A percentile compares a stretch with the other conserved stretches of the same genome.
Conservation (phyloP, 2,797 vertebrate genomes). For the Parotocinclus haroldoi region DNA sequence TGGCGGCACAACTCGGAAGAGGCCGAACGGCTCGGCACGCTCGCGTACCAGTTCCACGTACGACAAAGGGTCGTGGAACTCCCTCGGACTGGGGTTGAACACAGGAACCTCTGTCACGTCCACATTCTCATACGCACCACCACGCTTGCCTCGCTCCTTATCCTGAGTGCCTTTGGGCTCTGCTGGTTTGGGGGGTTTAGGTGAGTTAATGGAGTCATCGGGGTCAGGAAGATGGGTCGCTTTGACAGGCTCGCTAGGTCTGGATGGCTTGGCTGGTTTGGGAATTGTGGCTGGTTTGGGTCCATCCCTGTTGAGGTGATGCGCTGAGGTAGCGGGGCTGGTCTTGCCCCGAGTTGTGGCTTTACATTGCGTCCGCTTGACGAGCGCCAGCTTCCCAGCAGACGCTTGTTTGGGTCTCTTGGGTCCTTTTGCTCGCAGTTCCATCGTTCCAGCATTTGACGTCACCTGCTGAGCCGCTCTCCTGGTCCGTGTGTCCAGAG, state of each 20-base stretch:
- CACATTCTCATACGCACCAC: constrained; percentile 68
- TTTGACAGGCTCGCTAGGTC: constrained; percentile 22
- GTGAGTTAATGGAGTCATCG: constrained; percentile 55
- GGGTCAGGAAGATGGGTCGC: constrained; percentile 75
- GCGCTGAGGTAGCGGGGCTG: constrained; percentile 87
- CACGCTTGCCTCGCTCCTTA: constrained; percentile 70
- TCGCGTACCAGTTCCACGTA: constrained; percentile 89
- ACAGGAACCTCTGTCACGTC: constrained; percentile 85
- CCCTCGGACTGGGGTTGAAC: constrained; percentile 82
- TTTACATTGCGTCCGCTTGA: constrained; percentile 91
- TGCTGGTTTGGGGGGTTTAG: constrained; percentile 65
- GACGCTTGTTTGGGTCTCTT: constrained; percentile 88
- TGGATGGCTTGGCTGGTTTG: constrained; percentile 72
- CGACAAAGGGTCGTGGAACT: constrained; percentile 95
- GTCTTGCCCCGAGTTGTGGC: constrained; percentile 81
- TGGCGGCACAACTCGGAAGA: constrained; percentile 92
- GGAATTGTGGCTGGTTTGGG: constrained; percentile 68
- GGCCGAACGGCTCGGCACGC: constrained; percentile 86
- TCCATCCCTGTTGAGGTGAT: constrained; percentile 21
- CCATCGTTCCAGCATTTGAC: constrained; percentile 68
- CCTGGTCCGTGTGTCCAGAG: constrained; percentile 74
- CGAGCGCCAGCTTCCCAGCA: constrained; percentile 84
- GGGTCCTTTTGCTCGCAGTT: constrained; percentile 58
- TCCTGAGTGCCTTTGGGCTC: constrained; percentile 66
- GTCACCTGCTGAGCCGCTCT: constrained; percentile 39